phyloP scores from a whole-genome alignment of 2,113 vertebrate genomes.

The Gobius niger region DNA sequence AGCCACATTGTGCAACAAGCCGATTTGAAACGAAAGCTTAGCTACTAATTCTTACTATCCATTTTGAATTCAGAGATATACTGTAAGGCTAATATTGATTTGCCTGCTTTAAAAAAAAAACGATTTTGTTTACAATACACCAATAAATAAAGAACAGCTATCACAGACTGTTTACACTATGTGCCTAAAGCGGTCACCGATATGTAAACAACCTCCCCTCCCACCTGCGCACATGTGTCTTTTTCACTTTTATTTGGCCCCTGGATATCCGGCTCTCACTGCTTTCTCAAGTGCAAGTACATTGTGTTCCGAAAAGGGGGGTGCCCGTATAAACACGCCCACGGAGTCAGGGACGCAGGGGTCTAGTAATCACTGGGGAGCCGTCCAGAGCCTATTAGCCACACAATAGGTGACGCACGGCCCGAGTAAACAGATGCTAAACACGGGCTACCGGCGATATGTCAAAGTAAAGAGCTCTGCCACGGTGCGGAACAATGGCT shows the following conservation, averaged over 20 bases:
- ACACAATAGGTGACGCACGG: slow-evolving; percentile 74
- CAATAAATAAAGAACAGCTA: neutral
- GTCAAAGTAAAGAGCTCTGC: slow-evolving; percentile 54
- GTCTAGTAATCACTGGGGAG: slow-evolving; percentile 18
- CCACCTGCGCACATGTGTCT: neutral
- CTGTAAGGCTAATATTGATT: no score
- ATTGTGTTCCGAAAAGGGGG: slow-evolving; percentile 31
- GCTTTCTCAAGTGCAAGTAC: slow-evolving; percentile 3
- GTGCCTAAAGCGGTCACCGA: neutral
- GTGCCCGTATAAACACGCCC: no score
- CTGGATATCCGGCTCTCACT: slow-evolving; percentile 42
- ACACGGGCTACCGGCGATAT: slow-evolving; percentile 42
- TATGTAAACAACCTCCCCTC: neutral
- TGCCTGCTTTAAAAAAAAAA: neutral
- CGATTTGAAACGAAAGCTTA: no score
- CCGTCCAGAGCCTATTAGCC: slow-evolving; percentile 53
- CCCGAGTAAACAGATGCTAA: slow-evolving; percentile 62
- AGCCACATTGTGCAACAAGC: no score
- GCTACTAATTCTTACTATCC: no score
- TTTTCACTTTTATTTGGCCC: slow-evolving; percentile 15
- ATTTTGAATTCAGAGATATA: no score
- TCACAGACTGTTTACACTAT: neutral
- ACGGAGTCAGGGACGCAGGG: neutral
- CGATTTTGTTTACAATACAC: neutral
- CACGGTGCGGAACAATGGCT: slow-evolving; percentile 22